These are phyloP conservation scores for Prochilodus magdalenae DNA, from an alignment of 2,113 vertebrate species.

Conservation along the genomic window DNA sequence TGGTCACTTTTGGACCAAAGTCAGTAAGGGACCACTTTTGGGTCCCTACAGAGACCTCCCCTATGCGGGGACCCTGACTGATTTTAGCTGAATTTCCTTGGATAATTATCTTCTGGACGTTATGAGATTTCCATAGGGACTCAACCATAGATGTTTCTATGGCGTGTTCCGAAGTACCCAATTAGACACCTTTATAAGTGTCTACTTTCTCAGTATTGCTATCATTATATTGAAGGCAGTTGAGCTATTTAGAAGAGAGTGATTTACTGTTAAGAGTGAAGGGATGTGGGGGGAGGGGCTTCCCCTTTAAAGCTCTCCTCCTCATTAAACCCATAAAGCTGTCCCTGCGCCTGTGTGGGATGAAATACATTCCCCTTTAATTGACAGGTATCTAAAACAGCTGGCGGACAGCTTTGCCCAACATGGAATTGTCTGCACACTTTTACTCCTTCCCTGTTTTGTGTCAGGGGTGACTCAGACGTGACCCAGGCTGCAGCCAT, in stretches of 20 bases:
- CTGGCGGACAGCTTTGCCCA: constrained; percentile 74
- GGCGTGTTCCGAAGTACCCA: background rate
- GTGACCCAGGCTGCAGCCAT: constrained; percentile 75
- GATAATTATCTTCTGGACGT: no score
- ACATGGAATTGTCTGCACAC: constrained; percentile 71
- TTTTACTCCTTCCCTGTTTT: constrained; percentile 66
- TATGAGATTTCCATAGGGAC: background rate
- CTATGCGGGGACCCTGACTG: background rate
- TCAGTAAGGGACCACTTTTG: background rate
- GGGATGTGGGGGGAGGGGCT: constrained; percentile 57
- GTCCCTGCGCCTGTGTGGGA: constrained; percentile 64
- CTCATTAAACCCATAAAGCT: constrained; percentile 71
- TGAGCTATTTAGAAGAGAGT: constrained; percentile 49
- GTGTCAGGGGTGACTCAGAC: constrained; percentile 75
- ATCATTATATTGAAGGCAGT: constrained; percentile 27
- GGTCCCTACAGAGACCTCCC: background rate
- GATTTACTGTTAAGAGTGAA: constrained; percentile 68
- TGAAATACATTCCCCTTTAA: constrained; percentile 78
- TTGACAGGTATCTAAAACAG: constrained; percentile 78
- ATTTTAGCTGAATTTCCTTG: background rate
- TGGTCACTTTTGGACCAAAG: no score
- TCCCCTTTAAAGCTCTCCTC: constrained; percentile 51
- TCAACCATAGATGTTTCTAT: background rate
- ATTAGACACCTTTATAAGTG: no score
- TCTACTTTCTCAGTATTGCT: background rate